These are phyloP conservation scores for Gandaritis pyraliata DNA, from an alignment of 2,888 invertebrate species.

Conservation along the genomic window DNA sequence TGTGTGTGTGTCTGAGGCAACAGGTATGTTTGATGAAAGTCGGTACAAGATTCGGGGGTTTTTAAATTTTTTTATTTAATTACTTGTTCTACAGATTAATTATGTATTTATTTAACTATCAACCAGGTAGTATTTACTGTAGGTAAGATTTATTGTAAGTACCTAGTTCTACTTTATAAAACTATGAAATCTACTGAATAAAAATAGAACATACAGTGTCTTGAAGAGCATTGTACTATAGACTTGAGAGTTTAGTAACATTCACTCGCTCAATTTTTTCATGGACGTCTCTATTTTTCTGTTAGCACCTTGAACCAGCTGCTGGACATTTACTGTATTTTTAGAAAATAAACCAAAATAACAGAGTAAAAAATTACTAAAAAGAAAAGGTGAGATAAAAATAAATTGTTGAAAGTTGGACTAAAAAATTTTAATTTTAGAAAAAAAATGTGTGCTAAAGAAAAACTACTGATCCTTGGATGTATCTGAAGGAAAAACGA, in stretches of 20 bases:
- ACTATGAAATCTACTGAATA: constrained; percentile 10
- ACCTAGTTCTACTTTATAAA: neutral
- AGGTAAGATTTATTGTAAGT: too few species aligned
- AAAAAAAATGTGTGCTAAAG: too few species aligned
- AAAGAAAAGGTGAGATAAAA: neutral
- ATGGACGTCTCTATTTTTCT: constrained; percentile 61
- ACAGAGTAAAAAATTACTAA: constrained; percentile 12
- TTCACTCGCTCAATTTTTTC: constrained; percentile 56
- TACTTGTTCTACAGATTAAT: too few species aligned
- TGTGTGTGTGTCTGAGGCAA: too few species aligned
- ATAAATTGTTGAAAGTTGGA: too few species aligned
- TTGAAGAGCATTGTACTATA: constrained; percentile 34
- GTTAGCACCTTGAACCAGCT: constrained; percentile 63
- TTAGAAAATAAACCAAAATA: constrained; percentile 11
- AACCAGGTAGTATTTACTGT: too few species aligned
- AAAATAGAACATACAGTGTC: constrained; percentile 54
- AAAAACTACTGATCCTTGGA: constrained; percentile 12
- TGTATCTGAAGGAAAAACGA: constrained; percentile 3
- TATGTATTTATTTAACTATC: too few species aligned
- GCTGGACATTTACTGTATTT: constrained; percentile 51
- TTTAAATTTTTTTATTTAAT: too few species aligned
- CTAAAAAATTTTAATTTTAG: too few species aligned
- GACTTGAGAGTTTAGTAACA: constrained; percentile 16
- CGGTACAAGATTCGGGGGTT: too few species aligned
- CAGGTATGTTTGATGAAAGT: too few species aligned